These are phyloP conservation scores for Lordiphosa clarofinis DNA, from an alignment of 1,140 invertebrate genomes.

Conservation along the genomic window DNA sequence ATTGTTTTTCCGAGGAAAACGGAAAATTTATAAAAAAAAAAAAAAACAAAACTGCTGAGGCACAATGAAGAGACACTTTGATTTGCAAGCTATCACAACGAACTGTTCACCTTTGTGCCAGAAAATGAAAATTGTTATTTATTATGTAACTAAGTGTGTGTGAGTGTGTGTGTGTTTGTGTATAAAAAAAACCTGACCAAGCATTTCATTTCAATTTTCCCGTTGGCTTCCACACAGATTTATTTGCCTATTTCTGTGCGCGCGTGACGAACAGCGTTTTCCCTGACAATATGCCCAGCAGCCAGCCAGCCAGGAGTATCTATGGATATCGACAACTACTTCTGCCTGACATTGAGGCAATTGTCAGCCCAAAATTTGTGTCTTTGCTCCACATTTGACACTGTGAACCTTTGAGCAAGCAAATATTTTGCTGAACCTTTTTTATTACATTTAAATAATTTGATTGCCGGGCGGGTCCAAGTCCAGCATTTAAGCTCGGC, in stretches of 20 bases:
- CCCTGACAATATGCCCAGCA: constrained; percentile 25
- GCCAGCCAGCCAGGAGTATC: constrained; percentile 12
- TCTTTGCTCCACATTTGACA: constrained; percentile 65
- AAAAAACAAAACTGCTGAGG: constrained; percentile 22
- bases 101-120: constrained; percentile 62
- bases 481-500: constrained; percentile 55
- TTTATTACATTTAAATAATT: constrained; percentile 78
- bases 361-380: constrained; percentile 9
- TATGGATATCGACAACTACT: constrained; percentile 9
- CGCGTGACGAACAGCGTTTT: constrained; percentile 72
- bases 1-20: constrained; percentile 9
- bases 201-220: constrained; percentile 46
- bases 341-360: constrained; percentile 35
- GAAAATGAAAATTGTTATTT: constrained; percentile 53
- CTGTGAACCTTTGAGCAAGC: constrained; percentile 26
- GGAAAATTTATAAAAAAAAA: no score
- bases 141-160: constrained; percentile 3
- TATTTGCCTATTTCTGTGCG: constrained; percentile 75
- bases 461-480: constrained; percentile 47
- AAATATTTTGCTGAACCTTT: constrained; percentile 68
- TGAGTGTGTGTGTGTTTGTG: not conserved
- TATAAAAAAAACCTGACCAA: constrained; percentile 44
- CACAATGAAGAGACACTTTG: constrained; percentile 34
- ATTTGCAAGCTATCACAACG: constrained; percentile 62
- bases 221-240: constrained; percentile 57